Conservation (phyloP, 2,113 vertebrate genomes). For the Camarhynchus parvulus region DNA sequence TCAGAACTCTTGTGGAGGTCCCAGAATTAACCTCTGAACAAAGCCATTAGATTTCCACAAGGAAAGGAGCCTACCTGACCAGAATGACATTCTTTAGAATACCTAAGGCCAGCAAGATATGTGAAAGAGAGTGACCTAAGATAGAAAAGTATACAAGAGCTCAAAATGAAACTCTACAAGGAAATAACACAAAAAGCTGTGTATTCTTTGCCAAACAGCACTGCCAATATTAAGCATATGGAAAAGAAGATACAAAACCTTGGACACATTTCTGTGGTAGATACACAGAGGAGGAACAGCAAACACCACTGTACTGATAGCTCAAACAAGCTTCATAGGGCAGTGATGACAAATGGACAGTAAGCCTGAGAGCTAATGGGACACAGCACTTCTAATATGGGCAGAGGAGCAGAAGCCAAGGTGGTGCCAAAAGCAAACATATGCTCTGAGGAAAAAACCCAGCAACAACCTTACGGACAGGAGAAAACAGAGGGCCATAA, state of each 20-base stretch:
- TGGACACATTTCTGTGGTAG: neutral
- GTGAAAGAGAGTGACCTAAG: neutral
- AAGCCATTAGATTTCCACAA: neutral
- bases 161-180: neutral
- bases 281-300: neutral
- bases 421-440: neutral
- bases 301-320: fast-evolving
- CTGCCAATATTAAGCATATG: neutral
- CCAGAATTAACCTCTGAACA: neutral
- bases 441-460: fast-evolving
- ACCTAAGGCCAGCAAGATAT: neutral
- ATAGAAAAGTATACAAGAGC: neutral
- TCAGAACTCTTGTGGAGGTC: neutral
- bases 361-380: neutral
- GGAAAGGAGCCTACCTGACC: neutral
- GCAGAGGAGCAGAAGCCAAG: neutral
- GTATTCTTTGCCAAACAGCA: neutral
- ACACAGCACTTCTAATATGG: neutral
- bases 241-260: neutral
- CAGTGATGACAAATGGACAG: neutral
- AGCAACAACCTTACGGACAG: neutral
- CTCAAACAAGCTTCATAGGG: neutral
- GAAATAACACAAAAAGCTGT: neutral
- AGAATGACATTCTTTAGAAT: neutral
- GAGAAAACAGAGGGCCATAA: neutral